Evolutionary conservation across 2,888 invertebrate species (phyloP).

Genomic region (Caenorhabditis doughertyi): DNA sequence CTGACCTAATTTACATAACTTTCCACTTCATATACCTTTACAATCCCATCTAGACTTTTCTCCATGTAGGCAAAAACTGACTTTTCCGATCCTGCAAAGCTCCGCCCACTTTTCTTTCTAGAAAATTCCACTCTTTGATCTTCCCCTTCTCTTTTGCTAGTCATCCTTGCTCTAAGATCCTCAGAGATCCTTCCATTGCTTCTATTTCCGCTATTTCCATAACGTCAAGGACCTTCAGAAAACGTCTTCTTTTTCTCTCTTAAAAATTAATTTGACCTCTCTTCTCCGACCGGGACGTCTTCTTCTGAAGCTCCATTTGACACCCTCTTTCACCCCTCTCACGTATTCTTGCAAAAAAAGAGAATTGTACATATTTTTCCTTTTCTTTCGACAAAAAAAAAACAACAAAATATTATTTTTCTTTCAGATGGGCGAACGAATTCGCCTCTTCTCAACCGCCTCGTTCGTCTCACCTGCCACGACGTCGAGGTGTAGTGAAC

Average conservation of each 20-base stretch:
- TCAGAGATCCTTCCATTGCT: too few relatives aligned
- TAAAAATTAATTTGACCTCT: constrained; percentile 45
- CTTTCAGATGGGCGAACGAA: constrained; percentile 75
- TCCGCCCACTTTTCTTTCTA: neutral
- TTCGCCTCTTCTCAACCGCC: constrained; percentile 73
- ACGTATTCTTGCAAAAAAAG: constrained; percentile 9
- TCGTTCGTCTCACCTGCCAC: constrained; percentile 69
- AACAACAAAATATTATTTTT: constrained; percentile 10
- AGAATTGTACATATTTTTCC: constrained; percentile 1
- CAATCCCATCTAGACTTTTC: too few relatives aligned
- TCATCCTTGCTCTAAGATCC: too few relatives aligned
- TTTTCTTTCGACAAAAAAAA: neutral
- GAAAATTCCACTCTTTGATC: neutral
- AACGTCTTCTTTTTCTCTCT: constrained; percentile 1
- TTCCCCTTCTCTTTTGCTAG: neutral
- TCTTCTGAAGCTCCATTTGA: neutral
- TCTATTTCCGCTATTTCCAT: neutral
- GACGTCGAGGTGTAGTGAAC: constrained; percentile 44
- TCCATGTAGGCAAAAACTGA: too few relatives aligned
- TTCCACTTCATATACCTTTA: too few relatives aligned
- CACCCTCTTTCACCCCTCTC: constrained; percentile 4
- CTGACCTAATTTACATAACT: too few relatives aligned
- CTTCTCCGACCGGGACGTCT: neutral
- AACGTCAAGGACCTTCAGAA: neutral
- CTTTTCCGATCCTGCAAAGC: too few relatives aligned